These are phyloP conservation scores for Cantharis rufa DNA, from an alignment of 2,888 invertebrate species.

Conservation along the genomic window DNA sequence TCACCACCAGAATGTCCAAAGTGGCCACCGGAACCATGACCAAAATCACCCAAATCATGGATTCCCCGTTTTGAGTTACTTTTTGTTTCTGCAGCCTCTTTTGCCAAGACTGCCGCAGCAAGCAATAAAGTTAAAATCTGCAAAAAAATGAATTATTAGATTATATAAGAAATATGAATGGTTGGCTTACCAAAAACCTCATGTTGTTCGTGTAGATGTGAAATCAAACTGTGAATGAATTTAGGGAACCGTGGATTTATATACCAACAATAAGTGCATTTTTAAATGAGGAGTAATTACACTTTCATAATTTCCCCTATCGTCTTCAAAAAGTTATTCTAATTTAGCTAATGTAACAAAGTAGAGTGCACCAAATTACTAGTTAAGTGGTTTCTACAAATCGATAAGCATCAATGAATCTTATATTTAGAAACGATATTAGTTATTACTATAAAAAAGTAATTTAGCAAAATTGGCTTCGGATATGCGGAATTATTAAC, in stretches of 20 bases:
- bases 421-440: neutral
- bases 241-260: constrained; percentile 8
- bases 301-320: constrained; percentile 19
- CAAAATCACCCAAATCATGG: constrained; percentile 17
- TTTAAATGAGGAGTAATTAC: constrained; percentile 1
- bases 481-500: neutral
- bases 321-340: constrained; percentile 5
- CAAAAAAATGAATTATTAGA: neutral
- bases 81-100: constrained; percentile 20
- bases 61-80: constrained; percentile 18
- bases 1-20: constrained; percentile 30
- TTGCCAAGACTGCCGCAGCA: constrained; percentile 25
- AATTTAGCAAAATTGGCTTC: neutral
- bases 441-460: neutral
- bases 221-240: constrained; percentile 14
- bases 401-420: constrained; percentile 22
- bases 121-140: constrained; percentile 17
- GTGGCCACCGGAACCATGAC: constrained; percentile 29
- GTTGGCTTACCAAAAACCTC: constrained; percentile 23
- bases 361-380: constrained; percentile 4
- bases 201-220: constrained; percentile 12
- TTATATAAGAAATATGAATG: neutral
- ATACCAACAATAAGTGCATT: constrained; percentile 5
- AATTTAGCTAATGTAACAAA: constrained; percentile 6
- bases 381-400: constrained; percentile 9